These are phyloP conservation scores for Tinea pellionella DNA, from an alignment of 2,888 invertebrate species.

Conservation along the genomic window DNA sequence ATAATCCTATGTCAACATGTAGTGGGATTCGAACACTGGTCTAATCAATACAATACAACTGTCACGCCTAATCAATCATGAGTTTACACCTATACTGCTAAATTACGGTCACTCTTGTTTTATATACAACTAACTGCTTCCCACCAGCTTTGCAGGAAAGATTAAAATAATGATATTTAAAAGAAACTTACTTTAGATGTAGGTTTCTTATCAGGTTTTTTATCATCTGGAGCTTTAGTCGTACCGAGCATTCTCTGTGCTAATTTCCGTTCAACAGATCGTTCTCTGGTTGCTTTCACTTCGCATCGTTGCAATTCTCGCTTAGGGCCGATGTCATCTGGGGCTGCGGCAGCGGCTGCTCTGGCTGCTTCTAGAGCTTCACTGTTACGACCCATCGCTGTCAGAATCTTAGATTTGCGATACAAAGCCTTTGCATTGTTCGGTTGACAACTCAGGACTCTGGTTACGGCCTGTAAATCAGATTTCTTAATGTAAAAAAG, in stretches of 20 bases:
- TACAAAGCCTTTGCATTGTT: constrained; percentile 91
- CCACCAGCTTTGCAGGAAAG: no score
- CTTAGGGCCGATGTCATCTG: constrained; percentile 40
- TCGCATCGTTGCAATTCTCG: constrained; percentile 55
- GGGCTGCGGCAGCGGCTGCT: constrained; percentile 48
- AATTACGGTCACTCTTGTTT: no score
- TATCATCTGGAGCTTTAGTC: constrained; percentile 23
- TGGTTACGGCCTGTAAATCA: constrained; percentile 77
- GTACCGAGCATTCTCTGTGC: constrained; percentile 60
- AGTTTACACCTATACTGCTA: no score
- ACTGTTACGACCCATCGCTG: constrained; percentile 70
- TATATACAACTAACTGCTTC: no score
- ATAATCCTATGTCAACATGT: no score
- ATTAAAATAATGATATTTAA: no score
- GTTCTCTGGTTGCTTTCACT: constrained; percentile 44
- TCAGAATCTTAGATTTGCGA: constrained; percentile 72
- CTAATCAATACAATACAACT: no score
- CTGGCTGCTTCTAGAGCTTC: constrained; percentile 74
- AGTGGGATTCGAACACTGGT: no score
- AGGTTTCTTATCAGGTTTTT: constrained; percentile 45
- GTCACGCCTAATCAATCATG: no score
- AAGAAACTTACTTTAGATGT: constrained; percentile 29
- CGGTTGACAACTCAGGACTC: constrained; percentile 86
- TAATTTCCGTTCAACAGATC: constrained; percentile 61
- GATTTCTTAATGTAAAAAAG: no score